Evolutionary conservation across 2,797 vertebrate species (phyloP), one percentile per base, ranked within the genome.

Genomic region (Hydrophis major): DNA sequence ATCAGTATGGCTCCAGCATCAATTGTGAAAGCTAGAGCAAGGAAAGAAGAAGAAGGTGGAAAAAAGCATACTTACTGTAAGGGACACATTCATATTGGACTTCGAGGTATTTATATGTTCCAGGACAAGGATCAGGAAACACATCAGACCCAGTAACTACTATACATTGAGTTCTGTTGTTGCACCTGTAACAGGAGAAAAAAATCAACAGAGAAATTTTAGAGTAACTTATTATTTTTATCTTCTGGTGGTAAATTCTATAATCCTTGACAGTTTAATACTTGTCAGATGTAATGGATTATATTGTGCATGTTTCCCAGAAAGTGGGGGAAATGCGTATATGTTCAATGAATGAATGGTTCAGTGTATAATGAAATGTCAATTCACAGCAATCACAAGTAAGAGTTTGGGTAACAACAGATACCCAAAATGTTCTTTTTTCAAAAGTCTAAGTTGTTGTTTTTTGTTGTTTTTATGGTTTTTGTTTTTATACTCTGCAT

Each of bases 41-140:
- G 94, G 95, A 96, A 97, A 96, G 95, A 97, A 97, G 97, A 96
- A 97, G 95, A 96, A 96, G 16, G 16, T 2, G 16, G 4, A 16
- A 11, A 4, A 96, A 96, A 96, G 59, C 96, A 96, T 98, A 99
- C 99, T 99, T 99, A 99, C 99, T 99, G 97, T 99, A 99, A 98
- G 99, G 99, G 95, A 99, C 99, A 98, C 99, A 99, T 98, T 99
- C 99, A 98, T 99, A 99, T 96, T 99, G 99, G 98, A 99, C 99
- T 98, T 99, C 99, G 98, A 99, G 98, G 94, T 99, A 99, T 97
- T 99, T 99, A 98, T 99, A 99, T 89, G 99, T 99, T 97, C 99
- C 99, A 25, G 99, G 99, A 97, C 99, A 99, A 93, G 99, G 99
- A 98, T 99, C 99, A 96, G 99, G 99, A 98, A 99, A 99, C 96